Percentiles rank a stretch among this genome's conserved stretches.
Conservation (phyloP, 2,888 invertebrate genomes). For the Agapostemon virescens region DNA sequence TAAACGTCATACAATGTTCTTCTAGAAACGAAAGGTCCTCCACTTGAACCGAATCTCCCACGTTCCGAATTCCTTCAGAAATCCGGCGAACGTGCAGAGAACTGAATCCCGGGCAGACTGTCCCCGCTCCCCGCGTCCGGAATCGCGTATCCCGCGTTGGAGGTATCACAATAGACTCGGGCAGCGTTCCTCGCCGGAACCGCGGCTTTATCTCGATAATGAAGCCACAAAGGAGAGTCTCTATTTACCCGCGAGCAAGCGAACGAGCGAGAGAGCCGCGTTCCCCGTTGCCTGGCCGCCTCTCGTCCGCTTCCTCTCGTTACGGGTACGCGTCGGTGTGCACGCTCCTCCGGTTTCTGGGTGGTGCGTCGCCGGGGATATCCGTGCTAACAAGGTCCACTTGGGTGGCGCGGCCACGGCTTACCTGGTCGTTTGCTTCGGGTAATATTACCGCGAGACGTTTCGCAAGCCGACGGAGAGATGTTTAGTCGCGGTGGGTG, state of each 20-base stretch:
- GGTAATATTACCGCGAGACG: slow-evolving; percentile 73
- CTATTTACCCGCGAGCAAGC: slow-evolving; percentile 55
- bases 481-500: slow-evolving; percentile 68
- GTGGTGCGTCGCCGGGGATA: slow-evolving; percentile 70
- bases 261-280: slow-evolving; percentile 4
- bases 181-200: slow-evolving; percentile 7
- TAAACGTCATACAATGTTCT: neutral
- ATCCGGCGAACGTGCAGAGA: neutral
- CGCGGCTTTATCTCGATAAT: slow-evolving; percentile 70
- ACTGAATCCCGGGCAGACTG: neutral
- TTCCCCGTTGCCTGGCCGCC: neutral
- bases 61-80: neutral
- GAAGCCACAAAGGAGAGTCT: slow-evolving; percentile 67
- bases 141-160: neutral
- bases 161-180: slow-evolving; percentile 41
- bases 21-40: neutral
- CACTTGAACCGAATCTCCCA: neutral
- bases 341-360: slow-evolving; percentile 73
- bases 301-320: slow-evolving; percentile 42
- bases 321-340: slow-evolving; percentile 56
- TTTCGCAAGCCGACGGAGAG: slow-evolving; percentile 66
- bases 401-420: slow-evolving; percentile 74
- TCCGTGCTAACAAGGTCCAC: slow-evolving; percentile 77
- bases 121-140: neutral
- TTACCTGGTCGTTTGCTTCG: slow-evolving; percentile 70